A percentile compares a stretch with the other conserved stretches of the same genome.
Evolutionary conservation across 2,888 invertebrate species (phyloP).

Genomic region (Tanytarsus gracilentus): DNA sequence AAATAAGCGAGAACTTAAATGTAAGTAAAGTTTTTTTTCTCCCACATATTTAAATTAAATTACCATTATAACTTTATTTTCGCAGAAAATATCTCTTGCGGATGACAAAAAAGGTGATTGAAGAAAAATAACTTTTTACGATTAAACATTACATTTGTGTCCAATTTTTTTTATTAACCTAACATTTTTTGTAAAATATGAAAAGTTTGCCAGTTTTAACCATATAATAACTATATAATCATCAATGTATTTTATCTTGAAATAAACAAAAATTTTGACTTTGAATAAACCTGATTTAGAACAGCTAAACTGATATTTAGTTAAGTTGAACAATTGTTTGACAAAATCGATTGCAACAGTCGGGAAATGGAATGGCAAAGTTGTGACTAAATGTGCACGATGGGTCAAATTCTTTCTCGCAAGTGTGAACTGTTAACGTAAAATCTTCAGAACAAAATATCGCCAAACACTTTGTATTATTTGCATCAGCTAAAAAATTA

Average conservation of each 20-base stretch:
- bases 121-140: too few relatives aligned
- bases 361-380: slow-evolving; percentile 11
- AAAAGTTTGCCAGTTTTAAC: too few relatives aligned
- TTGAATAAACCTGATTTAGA: too few relatives aligned
- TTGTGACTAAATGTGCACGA: slow-evolving; percentile 13
- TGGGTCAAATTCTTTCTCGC: slow-evolving; percentile 1
- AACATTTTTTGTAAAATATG: too few relatives aligned
- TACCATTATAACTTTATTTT: background rate
- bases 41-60: background rate
- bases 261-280: too few relatives aligned
- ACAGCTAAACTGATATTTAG: too few relatives aligned
- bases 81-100: too few relatives aligned
- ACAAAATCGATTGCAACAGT: slow-evolving; percentile 27
- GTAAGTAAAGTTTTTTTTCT: background rate
- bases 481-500: slow-evolving; percentile 1
- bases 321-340: slow-evolving; percentile 18
- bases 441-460: slow-evolving; percentile 20
- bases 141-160: too few relatives aligned
- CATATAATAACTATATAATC: too few relatives aligned
- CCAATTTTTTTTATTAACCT: too few relatives aligned
- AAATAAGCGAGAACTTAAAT: background rate
- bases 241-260: too few relatives aligned
- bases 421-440: slow-evolving; percentile 16
- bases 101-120: too few relatives aligned
- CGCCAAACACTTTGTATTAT: slow-evolving; percentile 20